A percentile compares a stretch with the other conserved stretches of the same genome.
phyloP scores from a whole-genome alignment of 2,888 invertebrate species.

The Drosophila neotestacea region DNA sequence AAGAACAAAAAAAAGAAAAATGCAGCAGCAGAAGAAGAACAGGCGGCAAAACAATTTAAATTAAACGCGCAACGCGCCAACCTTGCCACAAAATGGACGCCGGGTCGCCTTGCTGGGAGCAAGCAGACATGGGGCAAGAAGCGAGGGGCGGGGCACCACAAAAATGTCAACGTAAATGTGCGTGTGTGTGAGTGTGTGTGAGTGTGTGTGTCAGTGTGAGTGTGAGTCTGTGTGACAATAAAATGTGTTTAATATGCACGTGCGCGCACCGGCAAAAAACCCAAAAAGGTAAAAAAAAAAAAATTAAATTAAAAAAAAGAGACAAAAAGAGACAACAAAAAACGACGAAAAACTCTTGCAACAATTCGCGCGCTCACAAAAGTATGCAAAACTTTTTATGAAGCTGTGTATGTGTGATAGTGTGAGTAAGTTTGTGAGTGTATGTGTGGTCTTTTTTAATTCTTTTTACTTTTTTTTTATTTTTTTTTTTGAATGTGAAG shows the following conservation, averaged over 20 bases:
- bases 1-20: conserved; percentile 13
- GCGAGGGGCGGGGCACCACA: conserved; percentile 22
- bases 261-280: conserved; percentile 46
- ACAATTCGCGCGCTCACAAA: conserved; percentile 54
- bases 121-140: not conserved
- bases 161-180: conserved; percentile 50
- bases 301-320: conserved; percentile 23
- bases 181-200: not conserved
- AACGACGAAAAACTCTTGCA: conserved; percentile 27
- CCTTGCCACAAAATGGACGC: conserved; percentile 50
- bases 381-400: conserved; percentile 58
- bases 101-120: conserved; percentile 11
- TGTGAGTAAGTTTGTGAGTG: conserved; percentile 26
- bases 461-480: too few relatives aligned
- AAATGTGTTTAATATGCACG: conserved; percentile 74
- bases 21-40: conserved; percentile 26
- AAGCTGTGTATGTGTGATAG: conserved; percentile 8
- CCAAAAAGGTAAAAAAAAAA: conserved; percentile 19
- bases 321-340: conserved; percentile 6
- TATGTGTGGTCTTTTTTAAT: conserved; percentile 2
- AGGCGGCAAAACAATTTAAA: conserved; percentile 68
- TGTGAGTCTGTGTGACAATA: conserved; percentile 60
- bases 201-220: conserved; percentile 26
- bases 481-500: conserved; percentile 4
- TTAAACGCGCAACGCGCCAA: conserved; percentile 41